Conservation (phyloP, 23 tunicate genomes). For the Trididemnum nubilum region DNA sequence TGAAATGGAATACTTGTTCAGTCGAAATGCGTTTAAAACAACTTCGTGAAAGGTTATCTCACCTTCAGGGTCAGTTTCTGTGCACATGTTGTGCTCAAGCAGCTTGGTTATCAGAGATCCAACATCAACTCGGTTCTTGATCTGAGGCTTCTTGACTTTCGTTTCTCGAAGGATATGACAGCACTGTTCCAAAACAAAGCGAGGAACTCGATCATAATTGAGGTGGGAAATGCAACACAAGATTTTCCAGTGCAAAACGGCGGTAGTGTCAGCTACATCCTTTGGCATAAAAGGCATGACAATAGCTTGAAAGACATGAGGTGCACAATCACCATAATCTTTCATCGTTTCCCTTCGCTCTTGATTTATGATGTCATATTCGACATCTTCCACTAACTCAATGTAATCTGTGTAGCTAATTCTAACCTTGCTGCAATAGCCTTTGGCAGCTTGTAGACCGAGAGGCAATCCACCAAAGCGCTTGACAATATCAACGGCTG, state of each 20-base stretch:
- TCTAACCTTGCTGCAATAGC: too few species aligned
- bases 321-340: constrained; percentile 23
- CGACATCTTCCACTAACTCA: too few species aligned
- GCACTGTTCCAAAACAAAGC: too few species aligned
- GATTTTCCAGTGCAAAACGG: constrained; percentile 5
- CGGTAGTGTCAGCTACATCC: neutral
- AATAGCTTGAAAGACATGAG: too few species aligned
- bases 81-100: constrained; percentile 4
- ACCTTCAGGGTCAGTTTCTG: neutral
- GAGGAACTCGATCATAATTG: too few species aligned
- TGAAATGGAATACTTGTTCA: neutral
- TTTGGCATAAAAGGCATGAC: constrained; percentile 4
- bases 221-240: constrained; percentile 2
- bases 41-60: too few species aligned
- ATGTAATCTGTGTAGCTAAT: too few species aligned
- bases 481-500: too few species aligned
- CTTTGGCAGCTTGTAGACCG: too few species aligned
- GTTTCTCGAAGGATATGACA: neutral
- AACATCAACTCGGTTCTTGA: neutral
- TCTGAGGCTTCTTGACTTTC: neutral
- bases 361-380: neutral
- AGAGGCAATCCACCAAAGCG: too few species aligned
- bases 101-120: neutral
- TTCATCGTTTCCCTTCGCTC: neutral
- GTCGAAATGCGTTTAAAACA: neutral